These are phyloP conservation scores for Napeogenes inachia DNA, from an alignment of 2,888 invertebrate genomes.

Conservation along the genomic window DNA sequence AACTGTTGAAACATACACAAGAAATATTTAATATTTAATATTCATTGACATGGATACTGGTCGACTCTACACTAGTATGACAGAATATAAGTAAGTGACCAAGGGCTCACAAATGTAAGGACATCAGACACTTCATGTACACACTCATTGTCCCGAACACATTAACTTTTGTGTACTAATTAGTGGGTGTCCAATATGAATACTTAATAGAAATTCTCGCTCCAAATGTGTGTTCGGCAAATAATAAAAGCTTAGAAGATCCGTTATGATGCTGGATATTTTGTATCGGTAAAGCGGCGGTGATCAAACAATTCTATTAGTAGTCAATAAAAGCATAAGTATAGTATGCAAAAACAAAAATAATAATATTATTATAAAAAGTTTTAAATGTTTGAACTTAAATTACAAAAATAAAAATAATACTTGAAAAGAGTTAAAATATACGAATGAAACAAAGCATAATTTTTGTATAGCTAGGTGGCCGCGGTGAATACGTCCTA, in stretches of 20 bases:
- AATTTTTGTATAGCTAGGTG: conserved; percentile 20
- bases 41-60: conserved; percentile 59
- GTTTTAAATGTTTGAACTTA: too few species aligned
- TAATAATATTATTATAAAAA: too few species aligned
- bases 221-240: conserved; percentile 72
- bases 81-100: conserved; percentile 41
- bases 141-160: conserved; percentile 62
- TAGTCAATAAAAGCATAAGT: not conserved
- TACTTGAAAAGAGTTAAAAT: too few species aligned
- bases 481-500: conserved; percentile 20
- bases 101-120: conserved; percentile 45
- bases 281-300: conserved; percentile 44
- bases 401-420: too few species aligned
- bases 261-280: conserved; percentile 64
- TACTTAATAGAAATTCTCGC: conserved; percentile 73
- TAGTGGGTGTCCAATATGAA: conserved; percentile 75
- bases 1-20: conserved; percentile 63
- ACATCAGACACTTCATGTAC: conserved; percentile 54
- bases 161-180: conserved; percentile 75
- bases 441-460: not conserved
- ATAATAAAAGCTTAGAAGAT: conserved; percentile 62
- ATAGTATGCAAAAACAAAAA: too few species aligned
- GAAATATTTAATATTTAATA: conserved; percentile 71
- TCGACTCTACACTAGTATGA: conserved; percentile 41
- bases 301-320: conserved; percentile 35